phyloP scores from a whole-genome alignment of 1,140 invertebrate genomes.

The Oscheius sp. region DNA sequence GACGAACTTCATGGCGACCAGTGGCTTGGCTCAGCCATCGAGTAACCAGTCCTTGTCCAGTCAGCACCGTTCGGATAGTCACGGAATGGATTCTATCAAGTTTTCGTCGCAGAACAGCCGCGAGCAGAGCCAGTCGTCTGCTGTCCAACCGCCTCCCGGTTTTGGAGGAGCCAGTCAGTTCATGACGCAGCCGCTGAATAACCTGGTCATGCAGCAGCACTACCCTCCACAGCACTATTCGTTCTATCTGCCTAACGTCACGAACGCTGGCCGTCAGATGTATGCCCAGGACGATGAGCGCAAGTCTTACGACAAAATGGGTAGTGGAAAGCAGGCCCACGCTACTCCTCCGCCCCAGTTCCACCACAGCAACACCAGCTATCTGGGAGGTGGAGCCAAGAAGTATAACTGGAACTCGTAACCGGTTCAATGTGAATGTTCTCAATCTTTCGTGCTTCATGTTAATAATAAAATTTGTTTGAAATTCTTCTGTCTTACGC shows the following conservation, averaged over 20 bases:
- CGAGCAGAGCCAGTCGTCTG: constrained; percentile 21
- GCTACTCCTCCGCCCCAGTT: constrained; percentile 8
- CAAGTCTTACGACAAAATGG: constrained; percentile 26
- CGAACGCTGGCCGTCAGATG: constrained; percentile 23
- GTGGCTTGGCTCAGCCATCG: constrained; percentile 3
- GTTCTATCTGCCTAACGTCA: constrained; percentile 19
- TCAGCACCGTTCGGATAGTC: constrained; percentile 20
- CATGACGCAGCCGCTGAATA: constrained; percentile 11
- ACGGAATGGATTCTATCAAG: constrained; percentile 16
- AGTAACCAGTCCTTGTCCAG: not conserved
- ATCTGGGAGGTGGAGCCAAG: constrained; percentile 7
- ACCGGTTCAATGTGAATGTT: constrained; percentile 23
- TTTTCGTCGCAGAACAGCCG: constrained; percentile 17
- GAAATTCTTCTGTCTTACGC: constrained; percentile 18
- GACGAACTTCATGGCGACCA: not conserved
- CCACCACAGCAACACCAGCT: constrained; percentile 14
- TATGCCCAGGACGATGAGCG: constrained; percentile 25
- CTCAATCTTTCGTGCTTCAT: constrained; percentile 29
- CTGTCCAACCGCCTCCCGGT: constrained; percentile 21
- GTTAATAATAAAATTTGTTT: constrained; percentile 26
- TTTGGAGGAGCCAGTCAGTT: constrained; percentile 7
- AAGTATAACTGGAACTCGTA: constrained; percentile 26
- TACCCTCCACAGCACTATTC: constrained; percentile 8
- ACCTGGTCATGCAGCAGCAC: constrained; percentile 19
- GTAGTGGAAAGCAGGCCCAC: constrained; percentile 5